These are phyloP conservation scores for Cephus runcator DNA, from an alignment of 2,888 invertebrate species.

Conservation along the genomic window DNA sequence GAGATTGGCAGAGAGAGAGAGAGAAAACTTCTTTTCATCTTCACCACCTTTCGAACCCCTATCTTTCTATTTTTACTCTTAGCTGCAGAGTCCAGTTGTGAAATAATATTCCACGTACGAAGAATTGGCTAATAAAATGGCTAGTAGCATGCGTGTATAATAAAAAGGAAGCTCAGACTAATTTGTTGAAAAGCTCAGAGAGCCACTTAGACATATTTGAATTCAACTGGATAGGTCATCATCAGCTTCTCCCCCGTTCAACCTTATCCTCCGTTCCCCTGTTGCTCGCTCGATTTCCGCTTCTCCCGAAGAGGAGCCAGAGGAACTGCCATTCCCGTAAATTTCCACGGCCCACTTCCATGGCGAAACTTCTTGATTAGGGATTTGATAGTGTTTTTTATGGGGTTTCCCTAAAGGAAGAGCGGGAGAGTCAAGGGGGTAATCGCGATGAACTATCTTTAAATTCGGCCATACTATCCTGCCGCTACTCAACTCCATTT, in stretches of 20 bases:
- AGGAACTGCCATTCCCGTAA: too few species aligned
- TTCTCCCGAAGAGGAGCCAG: constrained; percentile 9
- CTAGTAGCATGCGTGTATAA: too few species aligned
- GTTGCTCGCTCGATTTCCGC: constrained; percentile 33
- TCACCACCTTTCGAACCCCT: too few species aligned
- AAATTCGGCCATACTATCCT: constrained; percentile 31
- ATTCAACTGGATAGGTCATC: not conserved
- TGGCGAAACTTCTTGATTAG: constrained; percentile 51
- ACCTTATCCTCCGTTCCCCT: constrained; percentile 4
- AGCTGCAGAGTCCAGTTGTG: too few species aligned
- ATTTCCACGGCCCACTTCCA: constrained; percentile 1
- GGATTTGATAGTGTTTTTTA: constrained; percentile 50
- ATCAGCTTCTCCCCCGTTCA: not conserved
- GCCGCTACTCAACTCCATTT: constrained; percentile 11
- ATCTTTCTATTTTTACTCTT: too few species aligned
- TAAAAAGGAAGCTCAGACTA: not conserved
- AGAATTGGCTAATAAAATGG: too few species aligned
- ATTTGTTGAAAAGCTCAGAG: not conserved
- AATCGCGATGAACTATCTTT: constrained; percentile 48
- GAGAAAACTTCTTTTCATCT: not conserved
- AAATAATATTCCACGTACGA: too few species aligned
- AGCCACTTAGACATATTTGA: not conserved
- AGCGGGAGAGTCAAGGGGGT: constrained; percentile 36
- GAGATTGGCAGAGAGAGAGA: not conserved
- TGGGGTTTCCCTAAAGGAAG: constrained; percentile 31